phyloP scores from a whole-genome alignment of 2,113 vertebrate genomes.

The Nannobrachium achirus region DNA sequence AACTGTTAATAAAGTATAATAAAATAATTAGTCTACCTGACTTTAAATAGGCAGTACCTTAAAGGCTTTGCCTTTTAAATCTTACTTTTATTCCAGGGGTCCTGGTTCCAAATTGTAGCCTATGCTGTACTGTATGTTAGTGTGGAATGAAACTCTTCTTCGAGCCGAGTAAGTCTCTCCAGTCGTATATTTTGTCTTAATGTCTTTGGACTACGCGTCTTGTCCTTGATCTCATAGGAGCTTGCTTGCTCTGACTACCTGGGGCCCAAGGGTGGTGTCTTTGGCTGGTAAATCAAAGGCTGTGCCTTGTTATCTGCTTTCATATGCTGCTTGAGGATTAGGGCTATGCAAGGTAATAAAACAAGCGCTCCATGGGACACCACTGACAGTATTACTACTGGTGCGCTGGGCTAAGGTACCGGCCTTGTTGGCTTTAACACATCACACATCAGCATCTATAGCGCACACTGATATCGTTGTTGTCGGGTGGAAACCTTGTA shows the following conservation, averaged over 20 bases:
- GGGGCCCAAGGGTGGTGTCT: conserved; percentile 36
- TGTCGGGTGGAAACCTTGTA: too few relatives aligned
- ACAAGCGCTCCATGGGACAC: conserved; percentile 49
- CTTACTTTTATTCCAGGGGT: too few relatives aligned
- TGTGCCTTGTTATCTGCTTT: conserved; percentile 65
- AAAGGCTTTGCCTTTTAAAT: too few relatives aligned
- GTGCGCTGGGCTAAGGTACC: conserved; percentile 46
- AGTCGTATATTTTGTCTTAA: conserved; percentile 11
- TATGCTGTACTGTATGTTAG: background rate
- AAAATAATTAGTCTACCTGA: too few relatives aligned
- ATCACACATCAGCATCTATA: conserved; percentile 53
- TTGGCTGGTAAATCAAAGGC: conserved; percentile 64
- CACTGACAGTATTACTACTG: conserved; percentile 58
- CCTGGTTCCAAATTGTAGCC: background rate
- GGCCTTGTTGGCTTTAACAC: conserved; percentile 37
- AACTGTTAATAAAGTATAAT: too few relatives aligned
- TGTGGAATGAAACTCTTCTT: background rate
- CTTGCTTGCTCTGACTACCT: conserved; percentile 29
- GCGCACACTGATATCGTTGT: background rate
- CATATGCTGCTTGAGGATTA: conserved; percentile 70
- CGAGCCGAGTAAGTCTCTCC: conserved; percentile 1
- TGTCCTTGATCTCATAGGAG: conserved; percentile 47
- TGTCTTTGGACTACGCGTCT: conserved; percentile 44
- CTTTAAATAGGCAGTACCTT: too few relatives aligned
- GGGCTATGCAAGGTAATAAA: conserved; percentile 64